Evolutionary conservation across 2,113 vertebrate genomes (phyloP), one percentile per base, ranked within the genome.

Genomic region (Alligator mississippiensis): DNA sequence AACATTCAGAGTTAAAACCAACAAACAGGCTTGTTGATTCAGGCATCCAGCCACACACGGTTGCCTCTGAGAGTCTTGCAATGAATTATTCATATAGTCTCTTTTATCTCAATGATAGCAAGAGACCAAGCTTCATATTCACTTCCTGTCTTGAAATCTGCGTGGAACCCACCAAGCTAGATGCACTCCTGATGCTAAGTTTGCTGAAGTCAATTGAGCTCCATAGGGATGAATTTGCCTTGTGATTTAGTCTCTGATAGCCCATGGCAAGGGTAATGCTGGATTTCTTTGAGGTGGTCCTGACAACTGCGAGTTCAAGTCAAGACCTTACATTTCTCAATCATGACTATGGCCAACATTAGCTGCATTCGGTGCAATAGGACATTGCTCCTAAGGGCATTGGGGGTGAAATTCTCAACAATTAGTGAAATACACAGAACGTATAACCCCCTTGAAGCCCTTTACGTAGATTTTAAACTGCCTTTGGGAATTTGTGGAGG

Each of bases 131-230:
- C 5, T 27, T 3, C 82, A 6, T 84, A 27, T 83, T 62, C 61
- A 34, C 82, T 72, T 55, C 62, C 70, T 96, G 88, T 82, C 97
- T 96, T 95, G 93, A 96, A 96, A 89, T 3, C 4, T 86, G 85
- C 0, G 1, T 77, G 58, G 77, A 93, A 84, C 28, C 90, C 87
- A 78, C 54, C 85, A 55, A 84, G 13, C 11, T 19, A 82, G 72
- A 82, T 94, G 85, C 88, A 94, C 63, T 85, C 16, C 47, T 93
- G 34, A 1, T 7, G 47, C 3, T 89, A 91, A 59, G 92, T 58
- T 55, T 70, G 55, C 62, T 89, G 61, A 87, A 89, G 63, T 82
- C 91, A 88, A 27, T 60, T 24, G 30, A 64, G 90, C 55, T 77
- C 55, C 2, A 85, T 28, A 62, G 3, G 84, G 70, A 60, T 21